Conservation (phyloP, 2,113 vertebrate species). For the Campylomormyrus tamandua region DNA sequence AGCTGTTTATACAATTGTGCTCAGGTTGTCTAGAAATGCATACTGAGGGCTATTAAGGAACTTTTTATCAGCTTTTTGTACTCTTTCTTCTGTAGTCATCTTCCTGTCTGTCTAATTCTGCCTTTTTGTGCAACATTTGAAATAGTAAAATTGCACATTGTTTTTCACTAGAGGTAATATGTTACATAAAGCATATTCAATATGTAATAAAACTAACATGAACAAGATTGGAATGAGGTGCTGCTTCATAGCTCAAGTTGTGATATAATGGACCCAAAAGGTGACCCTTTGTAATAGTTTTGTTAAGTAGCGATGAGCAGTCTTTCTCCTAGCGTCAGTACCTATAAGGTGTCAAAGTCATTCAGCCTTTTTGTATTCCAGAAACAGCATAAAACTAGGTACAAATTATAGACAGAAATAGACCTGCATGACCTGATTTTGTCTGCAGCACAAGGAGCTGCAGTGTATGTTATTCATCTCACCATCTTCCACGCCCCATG, state of each 20-base stretch:
- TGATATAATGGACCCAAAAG: neutral
- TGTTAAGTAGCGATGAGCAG: conserved; percentile 21
- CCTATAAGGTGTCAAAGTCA: conserved; percentile 34
- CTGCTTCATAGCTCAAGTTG: neutral
- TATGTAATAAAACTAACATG: neutral
- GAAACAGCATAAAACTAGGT: neutral
- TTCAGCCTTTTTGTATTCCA: conserved; percentile 35
- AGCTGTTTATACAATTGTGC: conserved; percentile 40
- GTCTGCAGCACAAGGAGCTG: neutral
- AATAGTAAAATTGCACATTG: neutral
- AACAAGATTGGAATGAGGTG: neutral
- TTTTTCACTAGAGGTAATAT: neutral
- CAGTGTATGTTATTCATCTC: neutral
- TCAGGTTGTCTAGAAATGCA: conserved; percentile 18
- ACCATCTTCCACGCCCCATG: neutral
- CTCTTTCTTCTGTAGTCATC: neutral
- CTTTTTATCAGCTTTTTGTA: neutral
- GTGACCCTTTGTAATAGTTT: neutral
- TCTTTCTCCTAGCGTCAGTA: conserved; percentile 32
- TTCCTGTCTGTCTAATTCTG: neutral
- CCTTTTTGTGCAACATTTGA: neutral
- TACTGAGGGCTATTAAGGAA: neutral
- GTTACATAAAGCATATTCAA: neutral
- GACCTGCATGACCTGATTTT: neutral
- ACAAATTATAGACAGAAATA: neutral